Conservation (phyloP, 2,113 vertebrate species). For the Rallus limicola region DNA sequence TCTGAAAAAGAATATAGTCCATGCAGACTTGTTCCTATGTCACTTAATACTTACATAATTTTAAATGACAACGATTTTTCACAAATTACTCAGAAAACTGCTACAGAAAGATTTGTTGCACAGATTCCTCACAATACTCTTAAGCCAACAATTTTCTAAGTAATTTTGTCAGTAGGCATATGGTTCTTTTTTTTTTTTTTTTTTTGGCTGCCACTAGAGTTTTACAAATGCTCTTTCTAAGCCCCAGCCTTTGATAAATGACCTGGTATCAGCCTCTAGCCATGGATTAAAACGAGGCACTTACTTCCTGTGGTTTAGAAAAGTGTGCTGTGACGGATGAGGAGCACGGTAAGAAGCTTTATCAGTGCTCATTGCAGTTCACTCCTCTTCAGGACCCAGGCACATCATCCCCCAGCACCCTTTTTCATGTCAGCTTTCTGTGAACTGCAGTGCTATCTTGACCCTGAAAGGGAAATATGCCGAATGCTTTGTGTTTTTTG, state of each 20-base stretch:
- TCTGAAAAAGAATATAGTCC: neutral
- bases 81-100: neutral
- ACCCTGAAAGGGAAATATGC: neutral
- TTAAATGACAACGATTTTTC: neutral
- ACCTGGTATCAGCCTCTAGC: neutral
- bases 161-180: neutral
- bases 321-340: neutral
- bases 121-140: neutral
- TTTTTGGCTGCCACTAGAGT: neutral
- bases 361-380: neutral
- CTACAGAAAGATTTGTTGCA: neutral
- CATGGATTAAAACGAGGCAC: neutral
- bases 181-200: neutral
- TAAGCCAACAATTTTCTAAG: neutral
- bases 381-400: neutral
- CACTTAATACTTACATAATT: neutral
- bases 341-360: rapidly evolving
- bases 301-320: neutral
- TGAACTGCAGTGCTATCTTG: neutral
- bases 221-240: neutral
- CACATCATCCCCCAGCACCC: neutral
- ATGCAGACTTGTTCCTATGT: neutral
- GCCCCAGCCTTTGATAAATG: neutral
- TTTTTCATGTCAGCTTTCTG: neutral
- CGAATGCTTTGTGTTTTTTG: neutral